Base-by-base conservation (phyloP, 2,888 invertebrate species). In the Linnaemya tessellans region DNA sequence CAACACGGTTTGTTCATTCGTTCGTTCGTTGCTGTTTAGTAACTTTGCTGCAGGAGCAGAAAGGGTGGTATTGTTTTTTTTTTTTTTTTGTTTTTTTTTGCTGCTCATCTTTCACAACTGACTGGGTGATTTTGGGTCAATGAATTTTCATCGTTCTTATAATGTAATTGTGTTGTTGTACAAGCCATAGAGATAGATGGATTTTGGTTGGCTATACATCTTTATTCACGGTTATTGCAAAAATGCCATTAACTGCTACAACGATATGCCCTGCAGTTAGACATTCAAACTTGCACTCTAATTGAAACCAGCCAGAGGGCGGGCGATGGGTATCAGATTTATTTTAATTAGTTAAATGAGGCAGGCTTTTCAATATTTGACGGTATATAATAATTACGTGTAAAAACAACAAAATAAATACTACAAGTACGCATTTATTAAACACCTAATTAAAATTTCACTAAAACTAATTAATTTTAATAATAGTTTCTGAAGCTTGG, bases 301-400 rank as follows among this genome's bases (percentile, higher is more conserved):
- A 70, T 64, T 70, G 64, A 41, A 62, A 60, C 3, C 20, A 38
- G 49, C 68, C 38, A 13, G 15, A 65, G 22, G 58, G 35, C 60
- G 15, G 15, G n/a, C n/a, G 43, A 2, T 10, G 13, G 30, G 41
- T 30, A 30, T 30, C 5, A 43, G 18, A 62, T 68, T 58, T 62
- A 73, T 80, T 46, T 35, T 49, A 73, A 80, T 71, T 65, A 65
- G 64, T 56, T 71, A 54, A 80, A 71, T 71, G 71, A 56, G 43
- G 56, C 9, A 20, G 30, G 54, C 20, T 80, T 22, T 38, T 64
- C 18, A 3, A 41, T 65, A 25, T n/a, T 43, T 15, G 9, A 30
- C 25, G 9, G 8, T 43, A n/a, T 5, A 43, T 18, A 71, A 22
- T 13, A 30, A 25, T 70, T 56, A 15, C 41, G 8, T 22, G 20